A percentile compares a stretch with the other conserved stretches of the same genome.
Evolutionary conservation across 2,888 invertebrate species (phyloP).

Genomic region (Megamerina dolium): DNA sequence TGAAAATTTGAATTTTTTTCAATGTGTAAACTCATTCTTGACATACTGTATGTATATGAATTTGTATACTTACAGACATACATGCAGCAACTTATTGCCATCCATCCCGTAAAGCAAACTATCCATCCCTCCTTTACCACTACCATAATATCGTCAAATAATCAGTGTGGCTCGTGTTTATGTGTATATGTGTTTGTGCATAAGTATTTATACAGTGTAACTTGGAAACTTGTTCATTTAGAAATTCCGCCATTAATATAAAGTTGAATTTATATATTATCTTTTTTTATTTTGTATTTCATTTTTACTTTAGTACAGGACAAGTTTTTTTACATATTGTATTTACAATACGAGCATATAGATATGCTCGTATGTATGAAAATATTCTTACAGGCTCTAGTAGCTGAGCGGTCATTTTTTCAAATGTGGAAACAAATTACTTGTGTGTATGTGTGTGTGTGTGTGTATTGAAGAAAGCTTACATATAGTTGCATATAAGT

Average conservation of each 20-base stretch:
- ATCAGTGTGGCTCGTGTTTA: too few relatives aligned
- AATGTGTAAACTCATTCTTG: too few relatives aligned
- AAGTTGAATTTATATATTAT: background rate
- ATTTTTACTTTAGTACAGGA: background rate
- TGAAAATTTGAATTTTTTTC: too few relatives aligned
- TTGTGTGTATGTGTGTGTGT: constrained; percentile 5
- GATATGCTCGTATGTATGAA: background rate
- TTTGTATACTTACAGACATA: background rate
- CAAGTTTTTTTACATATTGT: background rate
- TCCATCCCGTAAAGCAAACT: too few relatives aligned
- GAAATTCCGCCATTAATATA: constrained; percentile 2
- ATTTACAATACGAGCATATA: background rate
- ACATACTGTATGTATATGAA: too few relatives aligned
- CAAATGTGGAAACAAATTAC: too few relatives aligned
- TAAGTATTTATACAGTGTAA: background rate
- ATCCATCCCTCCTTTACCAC: too few relatives aligned
- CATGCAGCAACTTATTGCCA: too few relatives aligned
- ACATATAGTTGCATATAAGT: too few relatives aligned
- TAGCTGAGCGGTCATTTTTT: too few relatives aligned
- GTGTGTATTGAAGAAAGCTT: background rate
- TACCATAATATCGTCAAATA: too few relatives aligned
- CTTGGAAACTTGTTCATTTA: constrained; percentile 7
- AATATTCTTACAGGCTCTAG: too few relatives aligned
- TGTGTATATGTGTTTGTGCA: background rate
- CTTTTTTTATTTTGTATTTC: background rate